phyloP scores from a whole-genome alignment of 2,113 vertebrate genomes.

The Triplophysa dalaica region DNA sequence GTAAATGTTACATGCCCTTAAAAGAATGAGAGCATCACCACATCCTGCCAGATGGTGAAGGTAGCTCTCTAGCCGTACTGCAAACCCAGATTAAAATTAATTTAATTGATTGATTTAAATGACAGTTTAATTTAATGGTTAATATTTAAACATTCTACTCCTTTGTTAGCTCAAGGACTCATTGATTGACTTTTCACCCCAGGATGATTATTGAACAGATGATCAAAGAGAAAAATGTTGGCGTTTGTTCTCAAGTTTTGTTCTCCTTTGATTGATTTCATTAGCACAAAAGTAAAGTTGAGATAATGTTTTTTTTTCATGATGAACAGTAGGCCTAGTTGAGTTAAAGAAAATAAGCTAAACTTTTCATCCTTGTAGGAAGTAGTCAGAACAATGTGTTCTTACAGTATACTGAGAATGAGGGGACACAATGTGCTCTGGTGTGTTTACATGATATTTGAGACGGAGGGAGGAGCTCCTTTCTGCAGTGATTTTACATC shows the following conservation, averaged over 20 bases:
- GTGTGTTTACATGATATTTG: slow-evolving; percentile 42
- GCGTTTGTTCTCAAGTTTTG: not conserved
- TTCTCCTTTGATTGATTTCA: not conserved
- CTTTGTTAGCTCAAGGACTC: not conserved
- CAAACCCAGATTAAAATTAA: not conserved
- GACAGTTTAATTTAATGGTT: not conserved
- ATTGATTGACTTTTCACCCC: not conserved
- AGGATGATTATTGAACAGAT: not conserved
- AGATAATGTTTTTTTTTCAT: not conserved
- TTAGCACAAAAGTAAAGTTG: not conserved
- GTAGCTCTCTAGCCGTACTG: too few species aligned
- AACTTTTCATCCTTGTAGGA: not conserved
- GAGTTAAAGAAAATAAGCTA: not conserved
- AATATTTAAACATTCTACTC: not conserved
- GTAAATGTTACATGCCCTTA: not conserved
- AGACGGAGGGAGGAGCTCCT: not conserved
- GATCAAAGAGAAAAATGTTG: not conserved
- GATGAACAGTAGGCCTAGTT: not conserved
- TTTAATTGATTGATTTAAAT: not conserved
- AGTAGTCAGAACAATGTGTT: not conserved
- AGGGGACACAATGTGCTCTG: slow-evolving; percentile 18
- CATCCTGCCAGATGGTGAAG: not conserved
- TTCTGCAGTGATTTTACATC: not conserved
- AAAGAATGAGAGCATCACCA: slow-evolving; percentile 1
- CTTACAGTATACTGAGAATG: not conserved